These are phyloP conservation scores for Myiozetetes cayanensis DNA, from an alignment of 2,113 vertebrate genomes.

Conservation along the genomic window DNA sequence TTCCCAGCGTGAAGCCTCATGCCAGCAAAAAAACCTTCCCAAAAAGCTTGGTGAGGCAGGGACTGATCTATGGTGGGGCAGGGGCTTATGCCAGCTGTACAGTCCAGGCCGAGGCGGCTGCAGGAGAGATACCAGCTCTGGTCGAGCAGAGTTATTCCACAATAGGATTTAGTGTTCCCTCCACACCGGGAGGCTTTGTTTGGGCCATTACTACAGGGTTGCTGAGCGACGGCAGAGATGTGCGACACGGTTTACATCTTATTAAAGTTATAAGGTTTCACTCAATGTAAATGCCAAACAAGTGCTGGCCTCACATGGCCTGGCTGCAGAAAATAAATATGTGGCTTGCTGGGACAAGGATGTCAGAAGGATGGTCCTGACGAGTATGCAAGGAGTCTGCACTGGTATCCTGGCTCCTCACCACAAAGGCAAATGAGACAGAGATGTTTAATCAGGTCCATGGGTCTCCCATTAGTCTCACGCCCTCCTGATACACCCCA, in stretches of 20 bases:
- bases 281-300: conserved; percentile 52
- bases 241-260: conserved; percentile 57
- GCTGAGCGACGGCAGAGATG: conserved; percentile 51
- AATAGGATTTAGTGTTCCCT: conserved; percentile 66
- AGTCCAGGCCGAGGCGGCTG: background rate
- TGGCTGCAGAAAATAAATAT: background rate
- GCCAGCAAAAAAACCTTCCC: background rate
- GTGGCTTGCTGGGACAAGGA: background rate
- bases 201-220: conserved; percentile 48
- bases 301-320: background rate
- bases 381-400: background rate
- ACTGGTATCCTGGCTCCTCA: accelerated
- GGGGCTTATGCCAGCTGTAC: background rate
- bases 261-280: conserved; percentile 68
- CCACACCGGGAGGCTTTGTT: background rate
- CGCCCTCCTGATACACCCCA: background rate
- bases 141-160: conserved; percentile 41
- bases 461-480: background rate
- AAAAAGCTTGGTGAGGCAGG: background rate
- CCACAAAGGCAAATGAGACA: background rate
- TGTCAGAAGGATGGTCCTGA: background rate
- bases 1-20: background rate
- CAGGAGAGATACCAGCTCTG: conserved; percentile 8
- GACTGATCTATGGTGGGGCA: accelerated
- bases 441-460: background rate